phyloP scores from a whole-genome alignment of 2,113 vertebrate genomes.

The Gymnogyps californianus region DNA sequence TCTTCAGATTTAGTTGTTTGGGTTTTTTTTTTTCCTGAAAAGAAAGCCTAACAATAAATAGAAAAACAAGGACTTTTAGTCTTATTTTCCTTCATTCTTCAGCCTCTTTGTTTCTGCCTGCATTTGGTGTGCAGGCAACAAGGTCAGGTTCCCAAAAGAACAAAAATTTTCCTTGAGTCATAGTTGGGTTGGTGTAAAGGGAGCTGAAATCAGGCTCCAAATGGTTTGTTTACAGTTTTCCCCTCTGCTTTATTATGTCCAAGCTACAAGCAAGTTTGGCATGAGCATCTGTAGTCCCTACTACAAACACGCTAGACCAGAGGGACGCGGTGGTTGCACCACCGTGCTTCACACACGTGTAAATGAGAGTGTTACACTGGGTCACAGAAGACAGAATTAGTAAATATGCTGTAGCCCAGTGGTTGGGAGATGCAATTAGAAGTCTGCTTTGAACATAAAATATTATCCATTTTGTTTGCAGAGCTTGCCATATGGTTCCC shows the following conservation, averaged over 20 bases:
- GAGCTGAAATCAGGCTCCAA: neutral
- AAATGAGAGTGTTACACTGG: neutral
- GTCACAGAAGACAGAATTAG: neutral
- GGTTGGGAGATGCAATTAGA: neutral
- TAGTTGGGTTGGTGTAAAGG: neutral
- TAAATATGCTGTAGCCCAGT: neutral
- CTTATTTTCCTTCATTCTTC: neutral
- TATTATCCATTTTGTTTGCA: neutral
- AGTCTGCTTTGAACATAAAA: constrained; percentile 22
- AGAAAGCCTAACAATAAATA: neutral
- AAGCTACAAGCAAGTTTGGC: neutral
- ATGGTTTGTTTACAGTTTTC: neutral
- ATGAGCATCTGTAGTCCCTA: neutral
- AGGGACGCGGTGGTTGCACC: neutral
- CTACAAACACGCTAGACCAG: neutral
- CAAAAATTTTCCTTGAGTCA: neutral
- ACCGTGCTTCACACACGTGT: neutral
- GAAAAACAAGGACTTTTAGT: neutral
- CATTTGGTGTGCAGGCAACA: neutral
- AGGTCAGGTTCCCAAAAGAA: neutral
- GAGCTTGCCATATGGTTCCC: neutral
- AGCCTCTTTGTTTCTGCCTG: neutral
- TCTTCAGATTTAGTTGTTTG: neutral
- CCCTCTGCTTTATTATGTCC: neutral
- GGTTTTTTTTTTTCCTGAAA: neutral